These are phyloP conservation scores for Heliconius himera DNA, from an alignment of 1,140 invertebrate species.

Conservation along the genomic window DNA sequence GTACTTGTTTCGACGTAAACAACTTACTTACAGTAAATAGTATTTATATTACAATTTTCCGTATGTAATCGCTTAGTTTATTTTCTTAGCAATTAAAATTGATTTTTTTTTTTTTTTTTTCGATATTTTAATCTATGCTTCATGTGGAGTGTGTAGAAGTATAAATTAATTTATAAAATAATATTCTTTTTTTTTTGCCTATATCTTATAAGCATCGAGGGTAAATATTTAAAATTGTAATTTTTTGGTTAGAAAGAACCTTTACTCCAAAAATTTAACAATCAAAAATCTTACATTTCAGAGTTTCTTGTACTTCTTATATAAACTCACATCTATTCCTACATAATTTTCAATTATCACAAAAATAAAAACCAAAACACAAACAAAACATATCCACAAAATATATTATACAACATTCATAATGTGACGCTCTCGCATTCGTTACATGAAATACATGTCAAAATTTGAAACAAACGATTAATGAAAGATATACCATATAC, in stretches of 20 bases:
- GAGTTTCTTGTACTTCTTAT: too few relatives aligned
- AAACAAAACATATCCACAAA: neutral
- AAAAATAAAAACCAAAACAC: neutral
- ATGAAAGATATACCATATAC: conserved; percentile 68
- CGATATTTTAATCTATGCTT: neutral
- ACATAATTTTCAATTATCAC: neutral
- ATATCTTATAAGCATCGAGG: too few relatives aligned
- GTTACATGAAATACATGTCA: conserved; percentile 39
- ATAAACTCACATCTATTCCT: neutral
- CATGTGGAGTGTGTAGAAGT: too few relatives aligned
- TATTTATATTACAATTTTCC: neutral
- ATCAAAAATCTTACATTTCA: too few relatives aligned
- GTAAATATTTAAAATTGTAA: too few relatives aligned
- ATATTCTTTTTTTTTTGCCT: too few relatives aligned
- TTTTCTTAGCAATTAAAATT: neutral
- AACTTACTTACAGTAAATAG: neutral
- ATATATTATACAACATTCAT: neutral
- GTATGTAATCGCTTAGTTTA: neutral
- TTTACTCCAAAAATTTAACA: too few relatives aligned
- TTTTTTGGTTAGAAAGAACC: too few relatives aligned
- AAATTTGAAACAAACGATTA: conserved; percentile 67
- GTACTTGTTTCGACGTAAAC: conserved; percentile 25
- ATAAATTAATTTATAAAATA: too few relatives aligned
- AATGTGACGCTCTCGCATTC: conserved; percentile 14
- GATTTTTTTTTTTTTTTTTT: neutral